Base-by-base conservation (phyloP, 2,888 invertebrate genomes). In the Rhingia rostrata region DNA sequence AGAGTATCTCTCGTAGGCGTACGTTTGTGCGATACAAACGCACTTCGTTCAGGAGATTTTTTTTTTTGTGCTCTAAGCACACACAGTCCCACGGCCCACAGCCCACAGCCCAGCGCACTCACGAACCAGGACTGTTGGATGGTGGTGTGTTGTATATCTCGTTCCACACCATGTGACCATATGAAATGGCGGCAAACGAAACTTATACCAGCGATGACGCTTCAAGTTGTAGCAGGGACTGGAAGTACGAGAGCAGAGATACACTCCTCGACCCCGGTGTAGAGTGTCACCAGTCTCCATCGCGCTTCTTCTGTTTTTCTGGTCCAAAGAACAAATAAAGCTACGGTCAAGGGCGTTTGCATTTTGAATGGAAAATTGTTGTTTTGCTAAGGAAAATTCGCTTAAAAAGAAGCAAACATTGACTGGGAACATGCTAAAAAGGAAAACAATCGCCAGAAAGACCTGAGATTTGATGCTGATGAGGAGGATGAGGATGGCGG, bases 291-390 rank as follows among this genome's bases (percentile, higher is more conserved):
- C 49, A 43, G 14, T 61, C 30, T 32, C 41, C 9, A 30, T 2
- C 53, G 22, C 9, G 37, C 53, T 58, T 47, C 51, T 63, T 69
- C 63, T 64, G 22, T 22, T 22, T 60, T 70, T 47, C 64, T 66
- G 53, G 45, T 54, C 63, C 35, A 67, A 37, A 74, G 63, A 84
- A 70, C 80, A 80, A 84, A 84, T 70, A 80, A 84, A 84, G 74
- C 66, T 66, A 84, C 84, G 84, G 84, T 84, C 84, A 84, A 84
- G 84, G 84, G 84, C 84, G 80, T 84, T 84, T 74, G 74, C 74
- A 80, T 60, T 84, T 84, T 75, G 74, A 80, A 70, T 84, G 80
- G 74, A 56, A 84, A 84, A 70, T 74, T 49, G 49, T 79, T 74
- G 69, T 69, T 77, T 64, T 75, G 51, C 70, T 41, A 49, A 77